phyloP scores from a whole-genome alignment of 2,888 invertebrate species.

The Pseudococcus jackbeardsleyi region DNA sequence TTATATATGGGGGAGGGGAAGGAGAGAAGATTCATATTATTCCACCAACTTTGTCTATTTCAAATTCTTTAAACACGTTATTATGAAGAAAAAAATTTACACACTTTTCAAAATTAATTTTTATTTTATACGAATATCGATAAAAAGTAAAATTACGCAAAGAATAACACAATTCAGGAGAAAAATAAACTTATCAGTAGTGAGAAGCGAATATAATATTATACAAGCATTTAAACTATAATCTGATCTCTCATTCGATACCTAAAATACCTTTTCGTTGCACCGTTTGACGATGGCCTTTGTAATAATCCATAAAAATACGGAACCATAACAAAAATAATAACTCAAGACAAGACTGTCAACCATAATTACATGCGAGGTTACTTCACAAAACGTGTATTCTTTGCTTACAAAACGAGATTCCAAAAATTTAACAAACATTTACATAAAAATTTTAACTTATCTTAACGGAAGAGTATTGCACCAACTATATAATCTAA shows the following conservation, averaged over 20 bases:
- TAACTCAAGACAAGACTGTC: not conserved
- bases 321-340: not conserved
- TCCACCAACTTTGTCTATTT: too few species aligned
- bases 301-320: not conserved
- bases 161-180: not conserved
- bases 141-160: slow-evolving; percentile 14
- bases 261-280: not conserved
- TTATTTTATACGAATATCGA: slow-evolving; percentile 1
- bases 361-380: not conserved
- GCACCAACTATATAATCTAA: not conserved
- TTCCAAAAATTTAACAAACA: slow-evolving; percentile 7
- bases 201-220: slow-evolving; percentile 35
- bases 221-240: not conserved
- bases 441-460: not conserved
- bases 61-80: too few species aligned
- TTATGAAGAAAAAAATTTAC: not conserved
- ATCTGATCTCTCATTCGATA: not conserved
- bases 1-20: too few species aligned
- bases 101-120: not conserved
- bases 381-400: not conserved
- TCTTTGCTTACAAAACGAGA: not conserved
- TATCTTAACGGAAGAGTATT: not conserved
- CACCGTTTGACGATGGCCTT: slow-evolving; percentile 24
- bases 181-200: not conserved
- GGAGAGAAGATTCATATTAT: too few species aligned